Evolutionary conservation across 37 sponge, comb jelly and placozoan species (phyloP).

Genomic region (Petrosia ficiformis): DNA sequence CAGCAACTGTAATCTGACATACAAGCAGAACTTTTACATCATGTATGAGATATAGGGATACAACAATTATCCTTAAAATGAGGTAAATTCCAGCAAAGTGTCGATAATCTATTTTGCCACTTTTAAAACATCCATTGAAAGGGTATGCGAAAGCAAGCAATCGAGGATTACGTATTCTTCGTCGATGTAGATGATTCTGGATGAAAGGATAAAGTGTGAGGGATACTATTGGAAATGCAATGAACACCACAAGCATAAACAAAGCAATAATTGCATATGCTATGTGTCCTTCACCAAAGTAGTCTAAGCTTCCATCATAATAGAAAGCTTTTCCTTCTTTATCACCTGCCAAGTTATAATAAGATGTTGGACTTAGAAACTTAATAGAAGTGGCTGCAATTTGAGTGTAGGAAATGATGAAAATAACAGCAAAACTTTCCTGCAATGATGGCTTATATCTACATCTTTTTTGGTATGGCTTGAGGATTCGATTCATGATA

Average conservation of each 20-base stretch:
- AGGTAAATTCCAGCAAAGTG: conserved; percentile 79
- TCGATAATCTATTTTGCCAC: conserved; percentile 32
- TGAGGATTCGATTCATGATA: conserved; percentile 17
- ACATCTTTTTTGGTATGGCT: conserved; percentile 5
- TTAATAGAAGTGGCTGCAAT: conserved; percentile 45
- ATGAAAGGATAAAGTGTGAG: conserved; percentile 13
- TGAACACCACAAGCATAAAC: conserved; percentile 2
- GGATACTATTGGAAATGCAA: conserved; percentile 36
- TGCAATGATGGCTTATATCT: conserved; percentile 15
- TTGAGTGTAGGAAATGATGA: conserved; percentile 57
- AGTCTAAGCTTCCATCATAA: conserved; percentile 13
- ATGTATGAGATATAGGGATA: conserved; percentile 32
- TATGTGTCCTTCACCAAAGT: conserved; percentile 10
- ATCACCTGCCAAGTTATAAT: background rate
- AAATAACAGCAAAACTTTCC: conserved; percentile 54
- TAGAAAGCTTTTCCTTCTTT: conserved; percentile 3
- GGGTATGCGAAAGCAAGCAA: conserved; percentile 28
- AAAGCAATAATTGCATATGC: conserved; percentile 38
- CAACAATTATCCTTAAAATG: conserved; percentile 35
- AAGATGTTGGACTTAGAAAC: conserved; percentile 26
- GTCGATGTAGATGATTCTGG: background rate
- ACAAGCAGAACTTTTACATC: conserved; percentile 5
- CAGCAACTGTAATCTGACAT: conserved; percentile 12
- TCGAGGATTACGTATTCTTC: background rate
- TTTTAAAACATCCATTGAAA: conserved; percentile 60